Evolutionary conservation across 2,797 vertebrate genomes (phyloP).

Genomic region (Peromyscus aztecus): DNA sequence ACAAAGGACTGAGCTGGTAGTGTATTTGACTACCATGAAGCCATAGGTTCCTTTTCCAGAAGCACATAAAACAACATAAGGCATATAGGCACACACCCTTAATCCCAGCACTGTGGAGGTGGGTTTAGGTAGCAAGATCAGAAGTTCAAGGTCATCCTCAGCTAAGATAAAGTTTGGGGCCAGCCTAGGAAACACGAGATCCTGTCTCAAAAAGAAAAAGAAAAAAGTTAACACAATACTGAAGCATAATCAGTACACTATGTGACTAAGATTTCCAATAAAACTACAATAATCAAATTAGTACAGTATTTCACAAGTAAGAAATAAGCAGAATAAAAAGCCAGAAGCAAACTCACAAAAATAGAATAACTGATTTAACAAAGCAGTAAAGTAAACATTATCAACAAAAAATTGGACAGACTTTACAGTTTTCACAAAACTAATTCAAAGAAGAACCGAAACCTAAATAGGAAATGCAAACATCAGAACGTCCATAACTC

Average conservation of each 20-base stretch:
- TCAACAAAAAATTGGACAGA: background rate
- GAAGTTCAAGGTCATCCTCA: background rate
- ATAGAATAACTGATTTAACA: background rate
- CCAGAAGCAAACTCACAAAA: background rate
- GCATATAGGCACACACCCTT: background rate
- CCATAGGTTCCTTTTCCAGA: background rate
- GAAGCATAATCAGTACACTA: background rate
- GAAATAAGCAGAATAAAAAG: background rate
- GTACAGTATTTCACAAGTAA: background rate
- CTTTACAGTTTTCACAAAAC: background rate
- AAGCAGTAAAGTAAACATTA: background rate
- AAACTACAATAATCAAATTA: background rate
- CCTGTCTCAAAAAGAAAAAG: background rate
- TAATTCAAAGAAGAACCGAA: background rate
- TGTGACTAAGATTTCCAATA: background rate
- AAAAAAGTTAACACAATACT: background rate
- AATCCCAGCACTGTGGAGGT: background rate
- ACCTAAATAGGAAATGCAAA: background rate
- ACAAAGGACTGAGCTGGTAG: background rate
- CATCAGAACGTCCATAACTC: background rate
- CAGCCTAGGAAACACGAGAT: background rate
- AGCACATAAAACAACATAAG: background rate
- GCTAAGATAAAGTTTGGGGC: background rate
- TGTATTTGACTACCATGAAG: background rate
- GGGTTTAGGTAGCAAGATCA: background rate